Conservation (phyloP, 2,797 vertebrate species). For the Gambusia yucatana region DNA sequence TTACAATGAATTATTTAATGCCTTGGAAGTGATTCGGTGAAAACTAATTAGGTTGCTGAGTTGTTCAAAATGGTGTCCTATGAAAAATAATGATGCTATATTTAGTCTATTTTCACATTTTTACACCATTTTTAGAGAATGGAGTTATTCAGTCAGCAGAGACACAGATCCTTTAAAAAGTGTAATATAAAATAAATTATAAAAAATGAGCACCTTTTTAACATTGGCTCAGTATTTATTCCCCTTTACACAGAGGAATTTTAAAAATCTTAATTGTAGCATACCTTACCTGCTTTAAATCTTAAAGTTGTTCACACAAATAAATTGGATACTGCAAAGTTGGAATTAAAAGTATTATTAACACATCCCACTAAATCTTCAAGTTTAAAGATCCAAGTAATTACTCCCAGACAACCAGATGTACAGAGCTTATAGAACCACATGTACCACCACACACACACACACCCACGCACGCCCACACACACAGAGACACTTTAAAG, state of each 20-base stretch:
- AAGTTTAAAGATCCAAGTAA: slow-evolving; percentile 54
- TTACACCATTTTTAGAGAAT: background rate
- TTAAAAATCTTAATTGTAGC: background rate
- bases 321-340: background rate
- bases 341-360: background rate
- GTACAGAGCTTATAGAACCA: slow-evolving; percentile 48
- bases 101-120: background rate
- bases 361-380: slow-evolving; percentile 58
- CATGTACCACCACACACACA: slow-evolving; percentile 19
- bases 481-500: slow-evolving; percentile 4
- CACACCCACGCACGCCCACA: slow-evolving; percentile 10
- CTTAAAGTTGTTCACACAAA: background rate
- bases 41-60: background rate
- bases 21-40: background rate
- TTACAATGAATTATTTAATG: background rate
- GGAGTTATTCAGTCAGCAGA: background rate
- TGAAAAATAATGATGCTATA: background rate
- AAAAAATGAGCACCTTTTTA: background rate
- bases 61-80: background rate
- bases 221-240: background rate
- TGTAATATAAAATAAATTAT: background rate
- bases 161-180: background rate
- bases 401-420: slow-evolving; percentile 68
- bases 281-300: background rate
- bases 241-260: background rate